Percentiles rank a stretch among this genome's conserved stretches.
These are phyloP conservation scores for Hyles lineata DNA, from an alignment of 2,888 invertebrate genomes.

Conservation along the genomic window DNA sequence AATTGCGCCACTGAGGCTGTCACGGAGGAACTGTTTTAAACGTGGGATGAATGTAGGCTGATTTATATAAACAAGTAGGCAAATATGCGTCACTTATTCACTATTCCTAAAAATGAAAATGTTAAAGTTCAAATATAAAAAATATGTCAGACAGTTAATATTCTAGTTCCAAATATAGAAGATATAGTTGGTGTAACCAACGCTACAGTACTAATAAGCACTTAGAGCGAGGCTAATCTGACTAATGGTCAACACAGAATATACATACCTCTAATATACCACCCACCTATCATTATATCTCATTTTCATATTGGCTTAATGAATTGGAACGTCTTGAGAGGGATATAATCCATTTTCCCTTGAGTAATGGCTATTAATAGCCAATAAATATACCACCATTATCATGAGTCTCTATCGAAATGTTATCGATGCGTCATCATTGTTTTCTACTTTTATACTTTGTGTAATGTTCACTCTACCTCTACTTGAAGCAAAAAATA, in stretches of 20 bases:
- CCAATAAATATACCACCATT: not conserved
- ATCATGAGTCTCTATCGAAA: no score
- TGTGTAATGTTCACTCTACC: no score
- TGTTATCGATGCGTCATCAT: no score
- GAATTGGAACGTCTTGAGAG: not conserved
- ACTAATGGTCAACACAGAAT: not conserved
- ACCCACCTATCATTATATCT: not conserved
- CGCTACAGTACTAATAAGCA: not conserved
- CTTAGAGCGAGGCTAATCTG: constrained; percentile 1
- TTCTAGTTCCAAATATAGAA: not conserved
- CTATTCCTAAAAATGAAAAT: no score
- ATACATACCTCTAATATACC: not conserved
- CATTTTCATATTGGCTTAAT: constrained; percentile 1
- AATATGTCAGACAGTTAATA: not conserved
- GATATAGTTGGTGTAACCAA: not conserved
- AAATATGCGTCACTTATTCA: no score
- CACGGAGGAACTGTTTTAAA: no score
- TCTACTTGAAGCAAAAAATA: no score
- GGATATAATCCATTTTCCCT: not conserved
- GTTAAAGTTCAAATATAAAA: no score
- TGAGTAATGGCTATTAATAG: not conserved
- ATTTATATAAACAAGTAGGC: no score
- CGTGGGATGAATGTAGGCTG: no score
- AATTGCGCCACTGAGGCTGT: no score
- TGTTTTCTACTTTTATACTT: no score